These are phyloP conservation scores for Propithecus coquereli DNA, from an alignment of 2,113 vertebrate genomes.

Conservation along the genomic window DNA sequence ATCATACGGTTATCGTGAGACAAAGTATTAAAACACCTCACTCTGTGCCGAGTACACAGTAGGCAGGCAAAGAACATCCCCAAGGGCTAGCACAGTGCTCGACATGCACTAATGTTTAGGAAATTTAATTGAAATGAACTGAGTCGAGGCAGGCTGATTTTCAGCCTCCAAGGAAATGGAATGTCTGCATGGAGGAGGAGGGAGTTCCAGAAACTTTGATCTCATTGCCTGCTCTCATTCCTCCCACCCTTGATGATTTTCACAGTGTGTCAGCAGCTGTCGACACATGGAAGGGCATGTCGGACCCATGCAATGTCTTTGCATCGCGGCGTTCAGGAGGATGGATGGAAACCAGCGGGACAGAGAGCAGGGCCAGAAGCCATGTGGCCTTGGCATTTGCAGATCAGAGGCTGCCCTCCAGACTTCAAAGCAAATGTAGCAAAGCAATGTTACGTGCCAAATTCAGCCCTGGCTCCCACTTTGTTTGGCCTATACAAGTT, in stretches of 20 bases:
- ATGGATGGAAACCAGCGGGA: not conserved
- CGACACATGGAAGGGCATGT: not conserved
- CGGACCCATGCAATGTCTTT: not conserved
- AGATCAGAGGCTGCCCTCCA: not conserved
- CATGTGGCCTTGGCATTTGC: not conserved
- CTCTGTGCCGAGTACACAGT: not conserved
- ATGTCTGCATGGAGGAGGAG: not conserved
- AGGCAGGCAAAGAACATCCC: not conserved
- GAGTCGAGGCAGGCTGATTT: not conserved
- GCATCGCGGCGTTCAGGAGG: not conserved
- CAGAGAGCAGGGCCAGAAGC: not conserved
- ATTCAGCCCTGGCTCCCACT: not conserved
- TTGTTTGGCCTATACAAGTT: not conserved
- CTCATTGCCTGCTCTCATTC: not conserved
- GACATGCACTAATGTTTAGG: not conserved
- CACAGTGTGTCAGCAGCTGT: not conserved
- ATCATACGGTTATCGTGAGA: not conserved
- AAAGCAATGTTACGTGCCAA: accelerated
- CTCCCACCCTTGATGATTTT: not conserved
- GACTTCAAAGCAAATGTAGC: constrained; percentile 17
- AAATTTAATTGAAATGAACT: not conserved
- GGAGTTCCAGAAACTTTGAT: not conserved
- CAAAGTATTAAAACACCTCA: not conserved
- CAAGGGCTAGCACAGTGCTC: not conserved
- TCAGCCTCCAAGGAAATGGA: not conserved